phyloP scores from a whole-genome alignment of 2,888 invertebrate species.

The Cheilosia vulpina region DNA sequence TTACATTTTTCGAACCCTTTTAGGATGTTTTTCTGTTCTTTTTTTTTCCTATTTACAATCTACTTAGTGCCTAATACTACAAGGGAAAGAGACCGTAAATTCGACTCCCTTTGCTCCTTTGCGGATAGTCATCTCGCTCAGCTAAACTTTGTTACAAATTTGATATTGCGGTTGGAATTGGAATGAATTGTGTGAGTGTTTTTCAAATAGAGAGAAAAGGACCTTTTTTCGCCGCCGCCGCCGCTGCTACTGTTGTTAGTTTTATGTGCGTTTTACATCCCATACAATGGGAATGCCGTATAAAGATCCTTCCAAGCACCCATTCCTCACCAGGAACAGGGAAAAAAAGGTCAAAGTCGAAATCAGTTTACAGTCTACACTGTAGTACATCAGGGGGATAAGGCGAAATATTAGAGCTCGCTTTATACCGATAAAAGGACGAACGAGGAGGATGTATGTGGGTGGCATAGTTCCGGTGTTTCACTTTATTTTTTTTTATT shows the following conservation, averaged over 20 bases:
- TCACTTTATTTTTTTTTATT: slow-evolving; percentile 5
- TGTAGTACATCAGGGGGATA: slow-evolving; percentile 55
- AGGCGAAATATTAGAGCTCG: slow-evolving; percentile 48
- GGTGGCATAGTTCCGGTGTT: not conserved
- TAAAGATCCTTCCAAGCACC: not conserved
- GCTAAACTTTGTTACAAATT: slow-evolving; percentile 47
- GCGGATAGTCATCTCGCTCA: not conserved
- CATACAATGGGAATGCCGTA: not conserved
- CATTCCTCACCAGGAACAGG: not conserved
- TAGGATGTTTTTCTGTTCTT: not conserved
- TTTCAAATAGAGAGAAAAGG: slow-evolving; percentile 24
- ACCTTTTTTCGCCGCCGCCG: not conserved
- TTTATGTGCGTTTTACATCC: not conserved
- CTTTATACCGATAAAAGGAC: slow-evolving; percentile 20
- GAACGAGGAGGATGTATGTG: slow-evolving; percentile 9
- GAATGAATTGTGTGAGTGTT: slow-evolving; percentile 59
- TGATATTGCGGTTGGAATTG: slow-evolving; percentile 53
- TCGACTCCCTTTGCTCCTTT: slow-evolving; percentile 11
- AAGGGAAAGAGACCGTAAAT: slow-evolving; percentile 28
- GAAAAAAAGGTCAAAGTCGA: slow-evolving; percentile 48
- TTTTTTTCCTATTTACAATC: slow-evolving; percentile 45
- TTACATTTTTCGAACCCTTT: slow-evolving; percentile 31
- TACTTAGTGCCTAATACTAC: slow-evolving; percentile 62
- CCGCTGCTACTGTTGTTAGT: too few species aligned
- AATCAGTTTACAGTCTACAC: slow-evolving; percentile 65